These are phyloP conservation scores for Fukomys damarensis DNA, from an alignment of 2,113 vertebrate species.

Conservation along the genomic window DNA sequence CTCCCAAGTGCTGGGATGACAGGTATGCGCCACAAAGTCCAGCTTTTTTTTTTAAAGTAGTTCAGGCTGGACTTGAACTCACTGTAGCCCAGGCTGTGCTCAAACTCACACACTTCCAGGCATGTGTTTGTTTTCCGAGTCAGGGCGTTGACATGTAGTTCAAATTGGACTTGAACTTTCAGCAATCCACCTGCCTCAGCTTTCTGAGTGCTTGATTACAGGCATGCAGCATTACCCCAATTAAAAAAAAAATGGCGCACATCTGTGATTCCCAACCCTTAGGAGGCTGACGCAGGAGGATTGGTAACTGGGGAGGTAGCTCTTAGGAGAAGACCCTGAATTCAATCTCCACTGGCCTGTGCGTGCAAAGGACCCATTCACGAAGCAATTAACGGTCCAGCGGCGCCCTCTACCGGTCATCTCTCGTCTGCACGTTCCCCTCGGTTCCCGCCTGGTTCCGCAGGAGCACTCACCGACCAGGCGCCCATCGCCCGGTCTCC, in stretches of 20 bases:
- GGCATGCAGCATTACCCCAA: neutral
- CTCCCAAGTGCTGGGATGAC: too few species aligned
- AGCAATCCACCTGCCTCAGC: neutral
- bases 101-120: too few species aligned
- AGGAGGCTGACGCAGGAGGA: neutral
- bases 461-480: neutral
- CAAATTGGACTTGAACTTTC: neutral
- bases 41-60: too few species aligned
- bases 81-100: too few species aligned
- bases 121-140: neutral
- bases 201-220: neutral
- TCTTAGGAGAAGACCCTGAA: neutral
- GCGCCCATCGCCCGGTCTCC: neutral
- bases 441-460: neutral
- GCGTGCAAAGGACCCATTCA: neutral
- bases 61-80: neutral
- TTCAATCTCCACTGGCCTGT: neutral
- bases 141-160: neutral
- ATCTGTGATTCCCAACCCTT: neutral
- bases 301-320: neutral
- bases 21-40: too few species aligned
- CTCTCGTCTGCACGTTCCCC: neutral
- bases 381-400: neutral
- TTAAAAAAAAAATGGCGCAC: neutral
- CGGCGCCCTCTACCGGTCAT: neutral